A percentile compares a stretch with the other conserved stretches of the same genome.
These are phyloP conservation scores for Papilio helenus DNA, from an alignment of 1,140 invertebrate genomes.

Conservation along the genomic window DNA sequence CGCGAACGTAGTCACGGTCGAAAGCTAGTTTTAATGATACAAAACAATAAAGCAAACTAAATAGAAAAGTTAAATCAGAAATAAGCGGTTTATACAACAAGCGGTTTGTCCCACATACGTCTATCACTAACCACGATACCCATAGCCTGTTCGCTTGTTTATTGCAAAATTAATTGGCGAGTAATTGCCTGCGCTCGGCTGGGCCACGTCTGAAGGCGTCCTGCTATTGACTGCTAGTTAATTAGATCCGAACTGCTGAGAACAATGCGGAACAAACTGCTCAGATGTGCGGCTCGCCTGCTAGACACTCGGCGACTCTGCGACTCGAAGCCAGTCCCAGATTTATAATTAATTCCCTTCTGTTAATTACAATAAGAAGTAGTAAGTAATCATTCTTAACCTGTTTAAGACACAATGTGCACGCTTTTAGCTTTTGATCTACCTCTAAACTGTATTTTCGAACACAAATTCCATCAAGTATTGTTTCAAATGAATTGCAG, in stretches of 20 bases:
- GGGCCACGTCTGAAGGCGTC: constrained; percentile 70
- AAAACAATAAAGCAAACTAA: not conserved
- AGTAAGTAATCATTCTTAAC: not conserved
- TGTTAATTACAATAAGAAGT: not conserved
- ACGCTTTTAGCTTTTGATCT: not conserved
- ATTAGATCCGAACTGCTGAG: constrained; percentile 65
- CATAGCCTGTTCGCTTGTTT: constrained; percentile 51
- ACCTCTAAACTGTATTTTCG: too few relatives aligned
- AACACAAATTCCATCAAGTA: too few relatives aligned
- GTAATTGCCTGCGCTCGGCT: constrained; percentile 69
- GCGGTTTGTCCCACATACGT: constrained; percentile 33
- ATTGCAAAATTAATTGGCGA: constrained; percentile 79
- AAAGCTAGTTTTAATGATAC: too few relatives aligned
- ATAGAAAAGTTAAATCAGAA: not conserved
- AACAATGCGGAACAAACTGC: constrained; percentile 61
- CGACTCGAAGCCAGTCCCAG: constrained; percentile 35
- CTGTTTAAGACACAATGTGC: not conserved
- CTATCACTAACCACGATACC: constrained; percentile 42
- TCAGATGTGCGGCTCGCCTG: constrained; percentile 45
- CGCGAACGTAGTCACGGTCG: not conserved
- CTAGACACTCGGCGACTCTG: constrained; percentile 31
- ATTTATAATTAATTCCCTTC: constrained; percentile 29
- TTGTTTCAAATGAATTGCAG: too few relatives aligned
- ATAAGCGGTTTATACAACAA: constrained; percentile 6
- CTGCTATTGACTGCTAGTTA: constrained; percentile 78